Evolutionary conservation across 2,888 invertebrate species (phyloP), one percentile per base, ranked within the genome.

Genomic region (Bruchidius siliquastri): DNA sequence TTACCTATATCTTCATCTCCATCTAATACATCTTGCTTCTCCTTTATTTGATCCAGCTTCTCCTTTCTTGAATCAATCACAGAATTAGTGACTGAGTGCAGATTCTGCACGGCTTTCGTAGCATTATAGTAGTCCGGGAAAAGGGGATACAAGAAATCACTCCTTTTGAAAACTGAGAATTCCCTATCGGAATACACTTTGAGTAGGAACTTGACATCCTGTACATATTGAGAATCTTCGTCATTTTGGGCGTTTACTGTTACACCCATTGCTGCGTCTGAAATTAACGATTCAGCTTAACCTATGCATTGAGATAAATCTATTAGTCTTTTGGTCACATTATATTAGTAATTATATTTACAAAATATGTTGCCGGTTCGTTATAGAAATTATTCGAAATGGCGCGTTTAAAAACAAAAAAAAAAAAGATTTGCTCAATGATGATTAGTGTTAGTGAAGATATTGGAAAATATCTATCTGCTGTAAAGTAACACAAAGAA

Each of bases 41-140:
- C 67, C n/a, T 66, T 2, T 8, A 32, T 32, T 21, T 70, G 66
- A 21, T 68, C 20, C 21, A 68, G 68, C 2, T 8, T 20, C 2
- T 68, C 68, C 67, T 2, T 21, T 20, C 26, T 71, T 18, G 67
- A 67, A 71, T 71, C 71, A 20, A 71, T 71, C 20, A 71, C 71
- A 21, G 71, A 71, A 32, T 71, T 67, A 4, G 71, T 71, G 8
- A 71, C 66, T 4, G 22, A 22, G 26, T 71, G 71, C 22, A 71
- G 20, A n/a, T 72, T 20, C 66, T 74, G 74, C 10, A 76, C 22
- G 90, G 67, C 75, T 20, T 20, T 74, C 32, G 71, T 71, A 67
- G 79, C 91, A 22, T 87, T 87, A 74, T 87, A 88, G 21, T 92
- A 93, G 72, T 90, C 86, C 3, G 87, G 84, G 0, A 92, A 87